Evolutionary conservation across 2,888 invertebrate species (phyloP).

Genomic region (Trichopria drosophilae): DNA sequence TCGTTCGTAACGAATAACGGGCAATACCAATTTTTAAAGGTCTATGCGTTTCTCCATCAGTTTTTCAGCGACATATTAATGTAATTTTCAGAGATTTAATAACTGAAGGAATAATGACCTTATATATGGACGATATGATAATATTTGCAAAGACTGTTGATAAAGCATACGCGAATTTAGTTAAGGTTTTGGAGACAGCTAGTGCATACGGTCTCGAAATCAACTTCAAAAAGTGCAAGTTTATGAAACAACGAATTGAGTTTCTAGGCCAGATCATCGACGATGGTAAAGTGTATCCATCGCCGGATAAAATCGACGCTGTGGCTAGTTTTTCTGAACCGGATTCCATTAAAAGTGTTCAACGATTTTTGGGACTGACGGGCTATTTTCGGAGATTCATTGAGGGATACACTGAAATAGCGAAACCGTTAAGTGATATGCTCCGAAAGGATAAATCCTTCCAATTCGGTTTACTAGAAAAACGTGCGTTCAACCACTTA

Average conservation of each 20-base stretch:
- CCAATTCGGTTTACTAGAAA: slow-evolving; percentile 5
- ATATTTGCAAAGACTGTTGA: neutral
- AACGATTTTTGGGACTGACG: too few species aligned
- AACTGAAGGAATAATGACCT: neutral
- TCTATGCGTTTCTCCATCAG: neutral
- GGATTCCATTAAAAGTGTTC: too few species aligned
- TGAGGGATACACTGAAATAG: too few species aligned
- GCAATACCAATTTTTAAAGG: too few species aligned
- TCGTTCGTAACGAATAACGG: too few species aligned
- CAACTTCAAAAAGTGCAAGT: slow-evolving; percentile 20
- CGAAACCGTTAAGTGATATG: slow-evolving; percentile 20
- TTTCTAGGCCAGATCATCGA: slow-evolving; percentile 21
- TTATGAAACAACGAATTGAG: slow-evolving; percentile 7
- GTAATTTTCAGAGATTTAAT: slow-evolving; percentile 8
- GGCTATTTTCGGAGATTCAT: too few species aligned
- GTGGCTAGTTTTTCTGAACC: slow-evolving; percentile 16
- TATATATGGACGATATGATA: slow-evolving; percentile 20
- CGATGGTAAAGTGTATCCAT: slow-evolving; percentile 16
- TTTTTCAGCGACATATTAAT: slow-evolving; percentile 17
- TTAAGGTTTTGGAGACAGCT: neutral
- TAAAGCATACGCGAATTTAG: slow-evolving; percentile 1
- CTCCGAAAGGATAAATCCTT: slow-evolving; percentile 13
- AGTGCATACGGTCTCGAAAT: slow-evolving; percentile 13
- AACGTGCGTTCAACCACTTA: slow-evolving; percentile 16
- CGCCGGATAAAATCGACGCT: slow-evolving; percentile 12